phyloP scores from a whole-genome alignment of 2,797 vertebrate species.

The Choloepus didactylus region DNA sequence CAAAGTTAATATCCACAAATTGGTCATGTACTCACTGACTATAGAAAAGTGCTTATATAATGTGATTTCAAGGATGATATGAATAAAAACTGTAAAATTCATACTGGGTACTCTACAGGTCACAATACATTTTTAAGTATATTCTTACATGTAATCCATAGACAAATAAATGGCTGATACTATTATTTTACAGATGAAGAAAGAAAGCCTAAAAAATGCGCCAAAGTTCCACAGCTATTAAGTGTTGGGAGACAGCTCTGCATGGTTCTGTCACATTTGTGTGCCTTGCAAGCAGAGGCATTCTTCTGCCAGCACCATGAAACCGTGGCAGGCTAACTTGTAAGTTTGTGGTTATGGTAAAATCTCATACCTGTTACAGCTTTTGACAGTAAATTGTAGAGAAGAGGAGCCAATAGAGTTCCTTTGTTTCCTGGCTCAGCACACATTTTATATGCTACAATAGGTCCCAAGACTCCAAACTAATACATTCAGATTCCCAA shows the following conservation, averaged over 20 bases:
- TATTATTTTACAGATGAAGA: conserved; percentile 32
- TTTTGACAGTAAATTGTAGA: not conserved
- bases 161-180: conserved; percentile 12
- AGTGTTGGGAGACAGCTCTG: not conserved
- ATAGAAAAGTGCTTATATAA: conserved; percentile 1
- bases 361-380: not conserved
- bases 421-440: not conserved
- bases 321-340: not conserved
- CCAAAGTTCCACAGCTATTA: not conserved
- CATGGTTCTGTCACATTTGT: not conserved
- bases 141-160: not conserved
- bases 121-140: not conserved
- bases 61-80: not conserved
- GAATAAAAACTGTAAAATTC: not conserved
- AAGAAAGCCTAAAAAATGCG: not conserved
- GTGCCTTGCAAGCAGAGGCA: not conserved
- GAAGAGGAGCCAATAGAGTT: not conserved
- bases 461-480: not conserved
- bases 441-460: not conserved
- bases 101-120: not conserved
- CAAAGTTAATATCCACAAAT: not conserved
- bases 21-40: not conserved
- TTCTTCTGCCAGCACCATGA: not conserved
- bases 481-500: not conserved
- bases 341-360: not conserved